A percentile compares a stretch with the other conserved stretches of the same genome.
Evolutionary conservation across 2,797 vertebrate genomes (phyloP).

Genomic region (Vespertilio murinus): DNA sequence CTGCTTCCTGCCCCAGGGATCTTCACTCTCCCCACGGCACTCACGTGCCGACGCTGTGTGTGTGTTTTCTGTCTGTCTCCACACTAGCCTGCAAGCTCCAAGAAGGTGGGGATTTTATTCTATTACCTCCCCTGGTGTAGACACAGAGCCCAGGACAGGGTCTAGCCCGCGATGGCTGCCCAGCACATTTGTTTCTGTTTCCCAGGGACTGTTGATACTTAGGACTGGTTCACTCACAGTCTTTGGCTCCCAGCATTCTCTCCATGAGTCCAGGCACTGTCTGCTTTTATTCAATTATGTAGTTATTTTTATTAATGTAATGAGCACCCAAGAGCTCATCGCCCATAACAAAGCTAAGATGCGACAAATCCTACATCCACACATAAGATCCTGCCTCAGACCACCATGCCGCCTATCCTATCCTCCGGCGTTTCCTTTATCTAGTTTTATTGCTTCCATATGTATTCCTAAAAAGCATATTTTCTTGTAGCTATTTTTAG

Average conservation of each 20-base stretch:
- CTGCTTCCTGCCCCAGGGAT: too few species aligned
- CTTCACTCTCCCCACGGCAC: too few species aligned
- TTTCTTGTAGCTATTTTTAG: neutral
- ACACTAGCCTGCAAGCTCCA: neutral
- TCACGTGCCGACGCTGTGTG: too few species aligned
- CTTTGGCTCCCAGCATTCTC: neutral
- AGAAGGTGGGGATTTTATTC: neutral
- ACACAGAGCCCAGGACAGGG: neutral
- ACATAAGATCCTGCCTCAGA: neutral
- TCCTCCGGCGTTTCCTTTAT: neutral
- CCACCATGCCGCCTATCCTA: neutral
- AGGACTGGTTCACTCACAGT: neutral
- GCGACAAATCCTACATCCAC: neutral
- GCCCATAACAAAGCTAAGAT: neutral
- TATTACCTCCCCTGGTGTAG: neutral
- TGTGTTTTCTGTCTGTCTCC: too few species aligned
- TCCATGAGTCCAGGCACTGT: neutral
- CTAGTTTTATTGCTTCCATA: neutral
- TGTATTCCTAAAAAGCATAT: neutral
- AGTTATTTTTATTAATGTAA: conserved; percentile 5
- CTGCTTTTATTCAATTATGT: conserved; percentile 36
- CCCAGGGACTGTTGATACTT: neutral
- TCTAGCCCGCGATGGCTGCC: accelerated
- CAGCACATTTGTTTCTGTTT: neutral
- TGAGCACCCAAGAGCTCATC: neutral